A percentile compares a stretch with the other conserved stretches of the same genome.
phyloP scores from a whole-genome alignment of 2,797 vertebrate species.

The Pteropus rufus region DNA sequence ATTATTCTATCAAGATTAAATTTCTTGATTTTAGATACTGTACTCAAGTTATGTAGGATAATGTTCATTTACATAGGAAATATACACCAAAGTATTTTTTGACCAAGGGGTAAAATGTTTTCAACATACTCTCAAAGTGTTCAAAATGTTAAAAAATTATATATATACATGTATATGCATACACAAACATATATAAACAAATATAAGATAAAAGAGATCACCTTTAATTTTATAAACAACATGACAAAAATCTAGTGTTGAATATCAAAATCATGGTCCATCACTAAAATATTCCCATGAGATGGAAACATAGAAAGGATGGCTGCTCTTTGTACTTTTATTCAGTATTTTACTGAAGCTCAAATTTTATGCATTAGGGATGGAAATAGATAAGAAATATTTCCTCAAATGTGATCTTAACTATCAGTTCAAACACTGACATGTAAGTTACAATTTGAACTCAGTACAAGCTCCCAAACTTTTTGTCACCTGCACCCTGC shows the following conservation, averaged over 20 bases:
- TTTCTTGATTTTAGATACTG: background rate
- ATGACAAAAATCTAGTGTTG: background rate
- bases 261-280: background rate
- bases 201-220: background rate
- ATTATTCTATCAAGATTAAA: background rate
- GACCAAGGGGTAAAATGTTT: background rate
- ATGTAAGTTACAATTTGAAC: no score
- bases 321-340: background rate
- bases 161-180: background rate
- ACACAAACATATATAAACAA: background rate
- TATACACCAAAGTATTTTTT: background rate
- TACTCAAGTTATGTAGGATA: background rate
- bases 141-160: no score
- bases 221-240: background rate
- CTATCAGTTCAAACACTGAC: background rate
- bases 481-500: background rate
- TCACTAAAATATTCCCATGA: background rate
- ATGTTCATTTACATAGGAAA: background rate
- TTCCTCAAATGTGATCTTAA: background rate
- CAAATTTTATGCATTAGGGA: no score
- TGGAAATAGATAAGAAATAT: no score
- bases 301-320: background rate
- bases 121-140: background rate
- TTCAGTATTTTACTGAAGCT: background rate
- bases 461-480: no score